A percentile compares a stretch with the other conserved stretches of the same genome.
These are phyloP conservation scores for Pandemis corylana DNA, from an alignment of 2,888 invertebrate genomes.

Conservation along the genomic window DNA sequence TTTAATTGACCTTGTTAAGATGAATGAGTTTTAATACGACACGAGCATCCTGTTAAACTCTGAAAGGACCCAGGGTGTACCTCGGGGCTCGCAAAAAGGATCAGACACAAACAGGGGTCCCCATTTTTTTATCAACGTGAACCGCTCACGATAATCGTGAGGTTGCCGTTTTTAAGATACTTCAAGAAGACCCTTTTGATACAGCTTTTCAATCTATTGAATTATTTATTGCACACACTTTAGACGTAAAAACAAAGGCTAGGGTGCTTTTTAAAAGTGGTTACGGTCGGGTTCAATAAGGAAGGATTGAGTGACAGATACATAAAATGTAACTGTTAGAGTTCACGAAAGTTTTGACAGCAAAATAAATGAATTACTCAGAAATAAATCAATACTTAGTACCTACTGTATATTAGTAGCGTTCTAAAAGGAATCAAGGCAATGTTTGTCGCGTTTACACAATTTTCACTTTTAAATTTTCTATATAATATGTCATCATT, in stretches of 20 bases:
- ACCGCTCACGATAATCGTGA: not conserved
- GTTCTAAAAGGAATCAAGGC: no score
- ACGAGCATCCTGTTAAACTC: conserved; percentile 18
- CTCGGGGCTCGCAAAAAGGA: conserved; percentile 9
- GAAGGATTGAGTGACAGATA: not conserved
- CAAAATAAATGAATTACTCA: no score
- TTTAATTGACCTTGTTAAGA: conserved; percentile 16
- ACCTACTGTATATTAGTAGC: no score
- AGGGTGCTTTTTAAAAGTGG: not conserved
- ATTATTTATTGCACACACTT: not conserved
- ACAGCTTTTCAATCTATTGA: not conserved
- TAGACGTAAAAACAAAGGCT: not conserved
- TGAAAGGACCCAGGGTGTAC: not conserved
- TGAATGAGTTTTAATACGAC: conserved; percentile 33
- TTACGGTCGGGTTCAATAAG: not conserved
- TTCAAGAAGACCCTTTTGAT: not conserved
- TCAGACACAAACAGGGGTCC: conserved; percentile 1
- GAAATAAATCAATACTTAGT: no score
- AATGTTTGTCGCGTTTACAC: no score
- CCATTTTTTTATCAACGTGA: not conserved
- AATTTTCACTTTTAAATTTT: no score
- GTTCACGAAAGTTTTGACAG: no score
- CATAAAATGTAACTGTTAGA: no score
- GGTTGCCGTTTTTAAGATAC: conserved; percentile 2
- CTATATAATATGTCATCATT: no score